These are phyloP conservation scores for Mystacides longicornis DNA, from an alignment of 2,888 invertebrate genomes.

Conservation along the genomic window DNA sequence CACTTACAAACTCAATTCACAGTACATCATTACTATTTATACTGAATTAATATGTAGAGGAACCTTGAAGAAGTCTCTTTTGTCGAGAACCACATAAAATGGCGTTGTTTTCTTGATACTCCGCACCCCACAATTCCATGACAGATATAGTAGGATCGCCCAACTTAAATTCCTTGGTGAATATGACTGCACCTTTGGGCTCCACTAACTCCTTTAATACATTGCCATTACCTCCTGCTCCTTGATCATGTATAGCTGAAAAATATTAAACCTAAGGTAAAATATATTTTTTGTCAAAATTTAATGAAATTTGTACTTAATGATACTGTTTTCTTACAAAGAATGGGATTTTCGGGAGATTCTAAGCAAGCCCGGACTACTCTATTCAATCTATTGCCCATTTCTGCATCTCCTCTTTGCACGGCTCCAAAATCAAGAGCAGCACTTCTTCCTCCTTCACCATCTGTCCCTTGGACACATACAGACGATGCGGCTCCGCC, in stretches of 20 bases:
- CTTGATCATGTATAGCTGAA: conserved; percentile 94
- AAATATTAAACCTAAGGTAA: not conserved
- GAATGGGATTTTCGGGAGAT: conserved; percentile 76
- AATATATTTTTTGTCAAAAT: not conserved
- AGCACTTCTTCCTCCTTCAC: conserved; percentile 53
- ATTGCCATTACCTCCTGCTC: conserved; percentile 97
- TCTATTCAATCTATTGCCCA: conserved; percentile 96
- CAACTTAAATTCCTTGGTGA: conserved; percentile 75
- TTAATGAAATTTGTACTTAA: not conserved
- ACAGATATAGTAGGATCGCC: conserved; percentile 93
- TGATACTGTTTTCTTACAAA: conserved; percentile 33
- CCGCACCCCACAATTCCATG: conserved; percentile 95
- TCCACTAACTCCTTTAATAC: conserved; percentile 95
- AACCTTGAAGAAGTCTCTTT: conserved; percentile 51
- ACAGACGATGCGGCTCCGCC: conserved; percentile 98
- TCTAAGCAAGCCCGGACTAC: conserved; percentile 90
- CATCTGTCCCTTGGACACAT: conserved; percentile 69
- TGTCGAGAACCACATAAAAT: conserved; percentile 68
- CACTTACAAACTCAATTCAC: not conserved
- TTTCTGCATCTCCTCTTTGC: conserved; percentile 95
- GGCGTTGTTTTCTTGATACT: conserved; percentile 95
- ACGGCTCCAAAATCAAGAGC: conserved; percentile 95
- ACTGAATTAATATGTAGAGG: no score
- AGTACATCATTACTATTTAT: no score
- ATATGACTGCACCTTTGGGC: conserved; percentile 88